Evolutionary conservation across 2,113 vertebrate species (phyloP), one percentile per base, ranked within the genome.

Genomic region (Myrmophylax atrothorax): DNA sequence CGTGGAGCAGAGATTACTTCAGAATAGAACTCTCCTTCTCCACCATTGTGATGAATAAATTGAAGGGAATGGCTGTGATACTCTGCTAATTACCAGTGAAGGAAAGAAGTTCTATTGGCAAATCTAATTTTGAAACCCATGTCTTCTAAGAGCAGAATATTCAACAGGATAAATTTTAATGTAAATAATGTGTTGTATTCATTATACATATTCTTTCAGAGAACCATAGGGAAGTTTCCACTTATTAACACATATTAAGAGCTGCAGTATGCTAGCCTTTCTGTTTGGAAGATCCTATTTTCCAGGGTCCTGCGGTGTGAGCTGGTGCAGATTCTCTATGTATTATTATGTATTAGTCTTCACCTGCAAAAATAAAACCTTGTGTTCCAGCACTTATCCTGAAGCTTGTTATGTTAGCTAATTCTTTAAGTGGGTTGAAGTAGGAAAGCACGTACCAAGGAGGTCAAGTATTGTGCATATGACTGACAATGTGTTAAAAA

Each of bases 161-260:
- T 96, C 62, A 94, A 84, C 82, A 89, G 75, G 83, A 89, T 72
- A 93, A 70, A 91, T 93, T 97, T 97, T 96, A 96, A 87, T 95
- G 97, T 96, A 97, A 97, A 94, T 92, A 95, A 97, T 81, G 37
- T 79, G 75, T 80, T 91, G 79, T 95, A 97, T 75, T 88, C 90
- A 96, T 96, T 93, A 86, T 40, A 88, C 68, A 64, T 70, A 53
- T 62, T 70, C 67, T 76, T 91, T 82, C 81, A 67, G 63, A 91
- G 78, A 83, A 42, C 86, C 84, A 8, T 26, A 25, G 37, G 94
- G 91, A 91, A 97, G 87, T 96, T 97, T 56, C 18, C 42, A 53
- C 89, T 95, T 91, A 91, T 29, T 49, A 23, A n/a, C 62, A 83
- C 86, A 81, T 94, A 78, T 24, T 0, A 40, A 96, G 55, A 95